Evolutionary conservation across 2,113 vertebrate genomes (phyloP).

Genomic region (Podilymbus podiceps): DNA sequence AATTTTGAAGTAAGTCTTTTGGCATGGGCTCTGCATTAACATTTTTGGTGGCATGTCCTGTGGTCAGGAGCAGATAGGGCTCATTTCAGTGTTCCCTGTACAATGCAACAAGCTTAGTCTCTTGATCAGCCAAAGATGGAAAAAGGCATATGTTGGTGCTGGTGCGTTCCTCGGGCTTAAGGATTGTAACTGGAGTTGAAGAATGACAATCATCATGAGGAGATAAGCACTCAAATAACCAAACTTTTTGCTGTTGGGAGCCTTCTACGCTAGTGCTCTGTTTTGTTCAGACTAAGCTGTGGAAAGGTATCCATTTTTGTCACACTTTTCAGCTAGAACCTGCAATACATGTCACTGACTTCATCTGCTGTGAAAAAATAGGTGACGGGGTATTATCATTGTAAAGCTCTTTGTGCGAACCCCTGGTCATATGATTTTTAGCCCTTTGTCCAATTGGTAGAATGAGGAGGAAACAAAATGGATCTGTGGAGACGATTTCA

Average conservation of each 20-base stretch:
- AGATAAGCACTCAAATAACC: background rate
- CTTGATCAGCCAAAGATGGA: background rate
- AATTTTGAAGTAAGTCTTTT: background rate
- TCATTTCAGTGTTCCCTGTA: background rate
- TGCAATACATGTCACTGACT: background rate
- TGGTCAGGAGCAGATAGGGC: background rate
- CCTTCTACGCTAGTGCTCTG: background rate
- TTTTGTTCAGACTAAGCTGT: background rate
- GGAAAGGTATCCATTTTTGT: background rate
- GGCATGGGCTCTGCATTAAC: rapidly evolving
- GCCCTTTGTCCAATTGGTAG: background rate
- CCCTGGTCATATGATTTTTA: background rate
- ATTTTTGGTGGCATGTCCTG: background rate
- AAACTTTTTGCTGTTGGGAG: background rate
- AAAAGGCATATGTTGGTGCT: background rate
- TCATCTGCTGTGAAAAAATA: background rate
- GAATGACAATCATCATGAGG: background rate
- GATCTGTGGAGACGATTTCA: background rate
- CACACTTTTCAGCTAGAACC: background rate
- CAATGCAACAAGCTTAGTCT: background rate
- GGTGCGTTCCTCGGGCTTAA: background rate
- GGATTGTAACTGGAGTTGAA: background rate
- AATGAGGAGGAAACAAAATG: background rate
- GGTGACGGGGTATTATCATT: background rate
- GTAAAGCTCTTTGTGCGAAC: background rate